These are phyloP conservation scores for Martes martes DNA, from an alignment of 2,113 vertebrate genomes.

Conservation along the genomic window DNA sequence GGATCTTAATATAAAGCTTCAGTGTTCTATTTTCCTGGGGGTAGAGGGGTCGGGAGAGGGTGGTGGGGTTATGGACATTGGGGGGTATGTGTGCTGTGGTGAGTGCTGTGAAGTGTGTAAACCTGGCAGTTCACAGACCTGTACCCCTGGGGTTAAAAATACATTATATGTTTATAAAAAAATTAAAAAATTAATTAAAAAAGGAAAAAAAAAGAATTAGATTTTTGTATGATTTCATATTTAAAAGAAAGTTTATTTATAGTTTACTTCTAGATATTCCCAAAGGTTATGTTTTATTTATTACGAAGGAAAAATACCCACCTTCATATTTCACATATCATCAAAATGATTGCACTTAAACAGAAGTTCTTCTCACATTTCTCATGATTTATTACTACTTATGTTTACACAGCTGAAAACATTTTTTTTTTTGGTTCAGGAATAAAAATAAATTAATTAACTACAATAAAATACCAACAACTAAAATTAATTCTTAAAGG, in stretches of 20 bases:
- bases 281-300: slow-evolving; percentile 62
- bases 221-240: slow-evolving; percentile 40
- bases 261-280: slow-evolving; percentile 12
- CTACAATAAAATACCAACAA: slow-evolving; percentile 24
- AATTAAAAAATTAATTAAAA: too few relatives aligned
- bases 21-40: too few relatives aligned
- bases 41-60: too few relatives aligned
- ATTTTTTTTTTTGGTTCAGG: not conserved
- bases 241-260: slow-evolving; percentile 48
- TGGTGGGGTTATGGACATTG: too few relatives aligned
- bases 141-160: too few relatives aligned
- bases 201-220: not conserved
- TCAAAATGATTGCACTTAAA: slow-evolving; percentile 16
- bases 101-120: too few relatives aligned
- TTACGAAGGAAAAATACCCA: slow-evolving; percentile 65
- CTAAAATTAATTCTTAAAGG: slow-evolving; percentile 36
- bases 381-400: slow-evolving; percentile 35
- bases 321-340: slow-evolving; percentile 67
- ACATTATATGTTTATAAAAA: too few relatives aligned
- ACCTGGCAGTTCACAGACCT: too few relatives aligned
- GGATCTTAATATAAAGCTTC: not conserved
- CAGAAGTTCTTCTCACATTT: slow-evolving; percentile 35
- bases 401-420: slow-evolving; percentile 26
- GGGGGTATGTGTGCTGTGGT: too few relatives aligned
- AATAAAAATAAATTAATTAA: slow-evolving; percentile 43